These are phyloP conservation scores for Palythoa grandiflora DNA, from an alignment of 92 coral and sea anemone species.

Conservation along the genomic window DNA sequence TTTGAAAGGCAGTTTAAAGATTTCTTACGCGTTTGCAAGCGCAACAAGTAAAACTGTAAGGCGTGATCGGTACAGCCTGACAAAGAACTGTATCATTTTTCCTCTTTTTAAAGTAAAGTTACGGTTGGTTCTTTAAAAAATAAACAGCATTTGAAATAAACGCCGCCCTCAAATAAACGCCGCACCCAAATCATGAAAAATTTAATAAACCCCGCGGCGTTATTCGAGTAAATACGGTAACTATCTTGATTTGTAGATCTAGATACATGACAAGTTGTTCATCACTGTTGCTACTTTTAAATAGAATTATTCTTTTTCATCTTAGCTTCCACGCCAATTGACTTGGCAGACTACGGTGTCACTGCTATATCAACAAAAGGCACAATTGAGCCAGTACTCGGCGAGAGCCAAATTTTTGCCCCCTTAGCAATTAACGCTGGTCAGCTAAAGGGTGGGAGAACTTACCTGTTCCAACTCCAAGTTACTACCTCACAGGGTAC, in stretches of 20 bases:
- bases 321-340: constrained; percentile 11
- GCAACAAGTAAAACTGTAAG: too few species aligned
- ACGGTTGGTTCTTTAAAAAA: too few species aligned
- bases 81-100: too few species aligned
- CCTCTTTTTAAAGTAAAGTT: too few species aligned
- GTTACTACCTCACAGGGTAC: constrained; percentile 14
- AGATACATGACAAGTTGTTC: background rate
- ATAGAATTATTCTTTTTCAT: background rate
- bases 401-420: background rate
- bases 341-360: background rate
- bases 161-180: too few species aligned
- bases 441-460: constrained; percentile 16
- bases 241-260: background rate
- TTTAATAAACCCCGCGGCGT: too few species aligned
- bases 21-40: too few species aligned
- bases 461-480: background rate
- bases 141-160: too few species aligned
- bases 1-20: too few species aligned
- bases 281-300: background rate
- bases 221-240: too few species aligned
- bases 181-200: too few species aligned
- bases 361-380: constrained; percentile 12
- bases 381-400: background rate
- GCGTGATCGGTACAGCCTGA: too few species aligned
- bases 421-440: constrained; percentile 21